Conservation (phyloP, 2,888 invertebrate species). For the Baronia brevicornis region DNA sequence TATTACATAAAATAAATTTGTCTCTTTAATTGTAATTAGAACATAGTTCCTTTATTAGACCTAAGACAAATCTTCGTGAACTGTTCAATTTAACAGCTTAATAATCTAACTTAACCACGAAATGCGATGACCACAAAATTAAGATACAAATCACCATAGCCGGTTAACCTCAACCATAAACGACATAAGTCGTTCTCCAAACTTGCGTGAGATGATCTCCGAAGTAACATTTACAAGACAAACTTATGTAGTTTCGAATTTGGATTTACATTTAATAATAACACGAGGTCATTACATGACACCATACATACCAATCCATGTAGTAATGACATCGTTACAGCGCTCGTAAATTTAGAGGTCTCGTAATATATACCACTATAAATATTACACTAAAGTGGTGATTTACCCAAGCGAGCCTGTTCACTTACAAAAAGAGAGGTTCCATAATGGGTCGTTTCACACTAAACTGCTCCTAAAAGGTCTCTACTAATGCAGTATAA, state of each 20-base stretch:
- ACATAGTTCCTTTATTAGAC: too few relatives aligned
- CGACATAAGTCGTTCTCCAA: constrained; percentile 2
- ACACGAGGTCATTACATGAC: constrained; percentile 2
- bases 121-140: constrained; percentile 29
- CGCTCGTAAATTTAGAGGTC: constrained; percentile 46
- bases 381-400: constrained; percentile 48
- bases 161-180: constrained; percentile 16
- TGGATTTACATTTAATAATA: constrained; percentile 3
- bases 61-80: too few relatives aligned
- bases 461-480: constrained; percentile 22
- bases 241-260: too few relatives aligned
- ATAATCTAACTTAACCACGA: too few relatives aligned
- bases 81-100: too few relatives aligned
- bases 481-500: constrained; percentile 14
- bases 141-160: constrained; percentile 30
- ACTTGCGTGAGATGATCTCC: too few relatives aligned
- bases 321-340: constrained; percentile 40
- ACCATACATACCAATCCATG: constrained; percentile 19
- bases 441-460: constrained; percentile 37
- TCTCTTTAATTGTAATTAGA: too few relatives aligned
- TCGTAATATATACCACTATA: constrained; percentile 46
- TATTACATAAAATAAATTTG: too few relatives aligned
- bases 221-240: too few relatives aligned
- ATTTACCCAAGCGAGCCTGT: constrained; percentile 36
- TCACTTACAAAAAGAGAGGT: constrained; percentile 31